Evolutionary conservation across 1,140 invertebrate genomes (phyloP), one percentile per base, ranked within the genome.

Genomic region (Formica exsecta): DNA sequence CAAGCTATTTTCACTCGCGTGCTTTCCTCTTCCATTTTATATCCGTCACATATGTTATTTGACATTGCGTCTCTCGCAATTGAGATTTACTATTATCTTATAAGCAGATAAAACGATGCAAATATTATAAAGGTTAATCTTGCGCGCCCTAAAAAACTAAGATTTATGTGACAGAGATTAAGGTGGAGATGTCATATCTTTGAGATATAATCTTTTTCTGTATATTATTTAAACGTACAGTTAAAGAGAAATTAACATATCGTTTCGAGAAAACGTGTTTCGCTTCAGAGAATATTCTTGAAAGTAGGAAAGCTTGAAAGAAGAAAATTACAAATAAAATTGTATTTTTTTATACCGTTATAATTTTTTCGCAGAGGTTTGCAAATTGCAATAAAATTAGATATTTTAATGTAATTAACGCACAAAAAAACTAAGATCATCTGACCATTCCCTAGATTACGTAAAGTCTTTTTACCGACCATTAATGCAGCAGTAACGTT

Each of bases 171-270:
- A 77, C 75, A 64, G 32, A 32, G 32, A 32, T 32, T 32, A 3
- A 38, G 7, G 25, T n/a, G 32, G 1, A 41, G 36, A 62, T 57
- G 16, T 65, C 11, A 44, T 44, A 8, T 44, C 41, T 44, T 11
- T 44, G 41, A 44, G 38, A 38, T 7, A 0, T 38, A 2, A 38
- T 25, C 64, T 7, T 41, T 51, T 36, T 66, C 75, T 41, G n/a
- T 36, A 16, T 8, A 29, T n/a, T 54, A 70, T 70, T 80, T 64
- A 68, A 66, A 32, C 36, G 22, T 38, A 38, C n/a, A 22, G 3
- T 68, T 51, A 16, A 57, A 5, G 44, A 70, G 13, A 80, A 80
- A 68, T 80, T 68, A 70, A 70, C 32, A 22, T 68, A 29, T 29
- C n/a, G 32, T 41, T 80, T 57, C 13, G 8, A 68, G 62, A 51